Percentiles rank a stretch among this genome's conserved stretches.
phyloP scores from a whole-genome alignment of 2,113 vertebrate genomes.

The Colistium nudipinnis region DNA sequence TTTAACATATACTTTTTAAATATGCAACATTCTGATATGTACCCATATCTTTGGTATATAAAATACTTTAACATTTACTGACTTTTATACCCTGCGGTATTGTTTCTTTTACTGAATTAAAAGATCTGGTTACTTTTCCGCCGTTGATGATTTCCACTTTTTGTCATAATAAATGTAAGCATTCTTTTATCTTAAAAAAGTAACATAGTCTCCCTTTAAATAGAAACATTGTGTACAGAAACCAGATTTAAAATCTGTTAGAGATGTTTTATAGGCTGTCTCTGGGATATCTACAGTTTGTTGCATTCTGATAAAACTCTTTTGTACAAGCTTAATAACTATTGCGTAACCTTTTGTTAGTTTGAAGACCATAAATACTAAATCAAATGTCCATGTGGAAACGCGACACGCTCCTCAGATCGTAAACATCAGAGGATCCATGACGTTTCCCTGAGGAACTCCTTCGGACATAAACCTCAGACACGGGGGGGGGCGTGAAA shows the following conservation, averaged over 20 bases:
- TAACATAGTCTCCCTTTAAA: neutral
- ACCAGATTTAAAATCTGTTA: neutral
- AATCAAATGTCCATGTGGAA: neutral
- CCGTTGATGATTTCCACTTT: no score
- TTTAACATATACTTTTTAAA: no score
- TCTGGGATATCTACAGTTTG: slow-evolving; percentile 6
- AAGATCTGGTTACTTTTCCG: no score
- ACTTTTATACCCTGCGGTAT: no score
- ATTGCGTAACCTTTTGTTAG: slow-evolving; percentile 16
- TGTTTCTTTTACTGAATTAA: no score
- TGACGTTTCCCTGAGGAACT: slow-evolving; percentile 33
- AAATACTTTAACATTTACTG: no score
- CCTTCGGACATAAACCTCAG: slow-evolving; percentile 4
- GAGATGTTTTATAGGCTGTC: neutral
- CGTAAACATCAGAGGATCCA: slow-evolving; percentile 26
- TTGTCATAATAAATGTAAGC: no score
- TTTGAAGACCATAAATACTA: slow-evolving; percentile 28
- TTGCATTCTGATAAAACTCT: neutral
- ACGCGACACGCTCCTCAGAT: neutral
- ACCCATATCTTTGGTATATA: no score
- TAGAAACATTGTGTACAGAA: neutral
- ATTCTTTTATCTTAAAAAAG: no score
- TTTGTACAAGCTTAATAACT: neutral
- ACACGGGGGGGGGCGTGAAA: slow-evolving; percentile 11
- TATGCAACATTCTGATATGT: no score